These are phyloP conservation scores for Cosmia trapezina DNA, from an alignment of 2,888 invertebrate genomes.

Conservation along the genomic window DNA sequence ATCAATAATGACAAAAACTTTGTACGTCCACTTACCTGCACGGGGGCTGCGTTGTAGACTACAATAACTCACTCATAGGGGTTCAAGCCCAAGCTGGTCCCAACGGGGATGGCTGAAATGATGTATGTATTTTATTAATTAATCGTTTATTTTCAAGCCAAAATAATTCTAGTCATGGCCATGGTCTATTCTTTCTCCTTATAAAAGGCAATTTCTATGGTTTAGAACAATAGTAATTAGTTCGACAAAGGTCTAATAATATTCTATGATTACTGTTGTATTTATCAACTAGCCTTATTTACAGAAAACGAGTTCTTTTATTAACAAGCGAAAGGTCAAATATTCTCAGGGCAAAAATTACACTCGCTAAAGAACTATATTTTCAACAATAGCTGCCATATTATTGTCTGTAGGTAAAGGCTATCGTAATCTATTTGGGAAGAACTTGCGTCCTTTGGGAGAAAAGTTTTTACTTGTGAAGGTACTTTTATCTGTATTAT, in stretches of 20 bases:
- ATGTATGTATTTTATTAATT: background rate
- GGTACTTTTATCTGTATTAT: constrained; percentile 80
- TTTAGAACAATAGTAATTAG: background rate
- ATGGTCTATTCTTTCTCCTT: background rate
- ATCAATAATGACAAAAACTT: background rate
- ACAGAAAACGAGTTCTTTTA: background rate
- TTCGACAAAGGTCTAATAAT: background rate
- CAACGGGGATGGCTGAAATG: background rate
- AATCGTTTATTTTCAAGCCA: background rate
- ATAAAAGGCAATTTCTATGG: background rate
- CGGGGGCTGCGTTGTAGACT: background rate
- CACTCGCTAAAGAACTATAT: constrained; percentile 20
- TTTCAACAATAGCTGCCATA: constrained; percentile 60
- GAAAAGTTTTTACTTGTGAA: constrained; percentile 78
- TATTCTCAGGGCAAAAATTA: constrained; percentile 25
- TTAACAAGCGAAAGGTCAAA: constrained; percentile 30
- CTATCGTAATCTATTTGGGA: constrained; percentile 79
- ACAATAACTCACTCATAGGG: background rate
- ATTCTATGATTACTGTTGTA: background rate
- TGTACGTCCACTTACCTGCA: too few relatives aligned
- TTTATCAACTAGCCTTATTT: background rate
- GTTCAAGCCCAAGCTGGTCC: too few relatives aligned
- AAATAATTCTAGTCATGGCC: background rate
- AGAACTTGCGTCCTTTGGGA: constrained; percentile 75
- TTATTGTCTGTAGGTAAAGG: constrained; percentile 64